Evolutionary conservation across 2,113 vertebrate species (phyloP).

Genomic region (Rattus norvegicus): DNA sequence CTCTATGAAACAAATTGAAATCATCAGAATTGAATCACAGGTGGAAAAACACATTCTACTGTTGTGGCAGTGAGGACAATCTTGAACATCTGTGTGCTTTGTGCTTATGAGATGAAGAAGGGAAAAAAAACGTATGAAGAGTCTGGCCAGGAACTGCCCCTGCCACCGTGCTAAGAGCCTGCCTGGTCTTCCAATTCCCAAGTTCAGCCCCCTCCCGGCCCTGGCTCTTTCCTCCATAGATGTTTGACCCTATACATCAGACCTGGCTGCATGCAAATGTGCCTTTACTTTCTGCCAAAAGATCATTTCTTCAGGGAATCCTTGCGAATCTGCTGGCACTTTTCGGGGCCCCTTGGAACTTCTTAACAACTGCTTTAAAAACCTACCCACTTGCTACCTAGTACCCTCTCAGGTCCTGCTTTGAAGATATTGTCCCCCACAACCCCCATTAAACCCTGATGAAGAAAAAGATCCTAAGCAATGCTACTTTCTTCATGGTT

Average conservation of each 20-base stretch:
- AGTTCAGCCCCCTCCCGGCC: neutral
- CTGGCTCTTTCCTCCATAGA: neutral
- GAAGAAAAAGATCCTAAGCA: constrained; percentile 28
- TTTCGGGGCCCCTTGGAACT: constrained; percentile 1
- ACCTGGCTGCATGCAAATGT: neutral
- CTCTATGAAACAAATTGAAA: neutral
- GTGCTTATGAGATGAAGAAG: neutral
- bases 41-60: neutral
- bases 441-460: constrained; percentile 56
- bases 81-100: neutral
- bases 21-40: neutral
- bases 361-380: constrained; percentile 67
- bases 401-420: constrained; percentile 2
- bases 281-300: neutral
- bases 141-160: neutral
- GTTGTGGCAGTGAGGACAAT: neutral
- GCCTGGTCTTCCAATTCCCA: neutral
- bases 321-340: constrained; percentile 8
- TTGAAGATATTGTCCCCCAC: constrained; percentile 18
- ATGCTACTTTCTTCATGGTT: constrained; percentile 4
- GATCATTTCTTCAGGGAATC: constrained; percentile 17
- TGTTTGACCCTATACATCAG: constrained; percentile 40
- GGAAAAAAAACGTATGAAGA: neutral
- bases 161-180: neutral
- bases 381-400: neutral